These are phyloP conservation scores for Microplitis mediator DNA, from an alignment of 1,140 invertebrate genomes.

Conservation along the genomic window DNA sequence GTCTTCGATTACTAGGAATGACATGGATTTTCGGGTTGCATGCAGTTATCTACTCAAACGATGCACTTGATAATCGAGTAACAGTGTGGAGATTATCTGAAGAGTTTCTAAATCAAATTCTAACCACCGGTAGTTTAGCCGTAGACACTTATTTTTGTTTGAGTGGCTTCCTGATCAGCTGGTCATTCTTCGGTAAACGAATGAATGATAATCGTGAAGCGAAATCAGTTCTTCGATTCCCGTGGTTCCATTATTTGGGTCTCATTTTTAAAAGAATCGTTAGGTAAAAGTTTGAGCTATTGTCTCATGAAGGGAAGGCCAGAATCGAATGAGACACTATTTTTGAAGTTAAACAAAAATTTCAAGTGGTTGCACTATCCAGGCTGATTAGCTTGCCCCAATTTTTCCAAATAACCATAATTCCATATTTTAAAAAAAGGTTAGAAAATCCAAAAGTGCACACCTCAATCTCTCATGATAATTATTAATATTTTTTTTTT, in stretches of 20 bases:
- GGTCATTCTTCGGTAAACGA: constrained; percentile 50
- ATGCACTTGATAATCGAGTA: constrained; percentile 47
- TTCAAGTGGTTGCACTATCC: too few relatives aligned
- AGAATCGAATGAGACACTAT: too few relatives aligned
- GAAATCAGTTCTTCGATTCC: constrained; percentile 39
- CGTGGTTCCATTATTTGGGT: constrained; percentile 42
- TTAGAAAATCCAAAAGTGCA: too few relatives aligned
- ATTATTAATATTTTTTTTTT: too few relatives aligned
- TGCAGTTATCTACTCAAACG: constrained; percentile 47
- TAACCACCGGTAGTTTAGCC: constrained; percentile 55
- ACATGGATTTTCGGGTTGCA: constrained; percentile 61
- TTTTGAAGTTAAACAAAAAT: too few relatives aligned
- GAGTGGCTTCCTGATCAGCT: constrained; percentile 59
- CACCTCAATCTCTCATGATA: too few relatives aligned
- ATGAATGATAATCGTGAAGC: constrained; percentile 36
- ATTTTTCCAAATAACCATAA: too few relatives aligned
- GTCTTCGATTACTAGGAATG: constrained; percentile 59
- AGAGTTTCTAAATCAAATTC: constrained; percentile 46
- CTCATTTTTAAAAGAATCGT: constrained; percentile 50
- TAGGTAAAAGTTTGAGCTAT: too few relatives aligned
- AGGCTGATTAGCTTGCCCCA: too few relatives aligned
- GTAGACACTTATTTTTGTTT: constrained; percentile 63
- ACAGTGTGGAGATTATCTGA: constrained; percentile 44
- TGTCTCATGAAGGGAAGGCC: too few relatives aligned
- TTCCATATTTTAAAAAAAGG: too few relatives aligned